Evolutionary conservation across 2,113 vertebrate species (phyloP), one percentile per base, ranked within the genome.

Genomic region (Zosterops hypoxanthus): DNA sequence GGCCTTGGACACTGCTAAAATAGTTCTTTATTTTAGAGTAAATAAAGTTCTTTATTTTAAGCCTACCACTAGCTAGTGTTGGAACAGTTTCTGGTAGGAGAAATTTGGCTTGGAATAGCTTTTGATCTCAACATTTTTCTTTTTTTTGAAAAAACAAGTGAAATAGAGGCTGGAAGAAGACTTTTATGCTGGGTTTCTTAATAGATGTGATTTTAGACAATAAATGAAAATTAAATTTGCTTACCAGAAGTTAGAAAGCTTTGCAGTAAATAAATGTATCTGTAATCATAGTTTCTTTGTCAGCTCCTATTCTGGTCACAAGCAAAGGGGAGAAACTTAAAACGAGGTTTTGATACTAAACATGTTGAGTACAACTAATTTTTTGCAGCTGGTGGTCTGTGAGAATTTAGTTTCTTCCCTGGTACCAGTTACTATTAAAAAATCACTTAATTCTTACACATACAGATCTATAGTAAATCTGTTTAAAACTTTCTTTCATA

Each of bases 401-500:
- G 47, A 76, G 25, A 78, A 53, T 36, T 91, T 44, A 39, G 5
- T 92, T 90, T 92, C 19, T 81, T 77, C 50, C 2, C 6, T 13
- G 4, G 8, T 84, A n/a, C 72, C 75, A 49, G 22, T 55, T 85
- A 44, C 41, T 72, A 6, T 44, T 80, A 50, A 82, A 64, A 80
- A 80, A 16, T 49, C 1, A 57, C 8, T 78, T 42, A 12, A 84
- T 91, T 71, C 64, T 20, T 57, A 14, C n/a, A 77, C 20, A 11
- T 71, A 16, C 31, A 65, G 20, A 13, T 81, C 60, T 81, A 6
- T 80, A 66, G 84, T 93, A 31, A 95, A 39, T 96, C 23, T 94
- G 12, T 8, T 91, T 72, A 59, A 73, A 93, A 72, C 95, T 85
- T 84, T 96, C 39, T 96, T 94, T 68, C 61, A 9, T 75, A 99